phyloP scores from a whole-genome alignment of 2,888 invertebrate genomes.

The Pseudococcus jackbeardsleyi region DNA sequence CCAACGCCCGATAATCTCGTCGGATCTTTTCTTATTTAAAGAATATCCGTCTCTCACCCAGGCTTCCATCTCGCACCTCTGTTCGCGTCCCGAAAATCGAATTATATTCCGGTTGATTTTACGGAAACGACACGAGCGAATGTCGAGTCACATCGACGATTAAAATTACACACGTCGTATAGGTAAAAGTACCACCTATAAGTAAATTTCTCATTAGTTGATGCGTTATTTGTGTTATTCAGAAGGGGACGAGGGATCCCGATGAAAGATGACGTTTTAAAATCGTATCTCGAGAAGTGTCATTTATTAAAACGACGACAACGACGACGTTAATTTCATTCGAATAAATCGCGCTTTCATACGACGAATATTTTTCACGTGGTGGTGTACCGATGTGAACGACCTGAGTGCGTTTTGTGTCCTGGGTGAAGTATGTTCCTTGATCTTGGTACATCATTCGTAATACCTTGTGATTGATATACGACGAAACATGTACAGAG shows the following conservation, averaged over 20 bases:
- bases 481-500: not conserved
- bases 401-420: not conserved
- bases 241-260: too few species aligned
- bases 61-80: not conserved
- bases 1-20: not conserved
- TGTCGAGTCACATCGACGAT: not conserved
- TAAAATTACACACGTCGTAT: not conserved
- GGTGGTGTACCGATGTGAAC: not conserved
- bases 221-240: not conserved
- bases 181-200: not conserved
- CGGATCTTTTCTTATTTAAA: not conserved
- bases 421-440: not conserved
- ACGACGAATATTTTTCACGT: not conserved
- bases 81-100: not conserved
- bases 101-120: not conserved
- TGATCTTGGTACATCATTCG: not conserved
- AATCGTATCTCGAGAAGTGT: not conserved
- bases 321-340: not conserved
- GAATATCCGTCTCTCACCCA: not conserved
- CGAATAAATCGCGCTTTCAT: not conserved
- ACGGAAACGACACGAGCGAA: not conserved
- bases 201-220: not conserved
- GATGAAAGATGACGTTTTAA: not conserved
- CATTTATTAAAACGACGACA: constrained; percentile 10
- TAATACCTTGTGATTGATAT: not conserved